Percentiles rank a stretch among this genome's conserved stretches.
Evolutionary conservation across 2,113 vertebrate species (phyloP).

Genomic region (Rousettus leschenaultii): DNA sequence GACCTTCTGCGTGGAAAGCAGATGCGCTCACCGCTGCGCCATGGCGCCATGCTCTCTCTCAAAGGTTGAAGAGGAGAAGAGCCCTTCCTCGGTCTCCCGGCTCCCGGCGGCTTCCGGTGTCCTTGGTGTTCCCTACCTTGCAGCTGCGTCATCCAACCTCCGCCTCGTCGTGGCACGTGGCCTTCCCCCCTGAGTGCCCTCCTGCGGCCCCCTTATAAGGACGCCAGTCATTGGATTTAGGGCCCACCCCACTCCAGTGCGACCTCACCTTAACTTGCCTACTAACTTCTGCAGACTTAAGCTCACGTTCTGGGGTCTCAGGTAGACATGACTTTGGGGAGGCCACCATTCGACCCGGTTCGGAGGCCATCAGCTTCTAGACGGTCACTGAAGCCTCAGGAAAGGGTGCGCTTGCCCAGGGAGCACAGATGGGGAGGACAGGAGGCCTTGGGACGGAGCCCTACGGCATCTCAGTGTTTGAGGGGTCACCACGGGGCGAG

Average conservation of each 20-base stretch:
- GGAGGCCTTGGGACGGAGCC: background rate
- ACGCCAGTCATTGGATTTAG: background rate
- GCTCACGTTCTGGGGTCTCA: background rate
- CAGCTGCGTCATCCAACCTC: fast-evolving
- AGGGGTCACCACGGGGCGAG: background rate
- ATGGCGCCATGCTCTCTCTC: background rate
- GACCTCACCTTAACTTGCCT: background rate
- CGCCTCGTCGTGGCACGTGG: background rate
- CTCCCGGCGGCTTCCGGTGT: fast-evolving
- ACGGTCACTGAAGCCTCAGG: background rate
- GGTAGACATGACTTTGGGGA: background rate
- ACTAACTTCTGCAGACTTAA: background rate
- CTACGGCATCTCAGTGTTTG: fast-evolving
- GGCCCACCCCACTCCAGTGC: background rate
- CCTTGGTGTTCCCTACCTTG: no score
- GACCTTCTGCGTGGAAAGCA: no score
- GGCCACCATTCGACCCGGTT: no score
- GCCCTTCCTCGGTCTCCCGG: background rate
- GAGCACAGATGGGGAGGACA: background rate
- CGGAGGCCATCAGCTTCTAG: background rate
- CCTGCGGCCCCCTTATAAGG: fast-evolving
- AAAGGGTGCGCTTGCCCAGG: background rate
- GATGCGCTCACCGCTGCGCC: no score
- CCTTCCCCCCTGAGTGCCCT: no score
- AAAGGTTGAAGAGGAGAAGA: background rate